phyloP scores from a whole-genome alignment of 2,888 invertebrate species.

The Tipula helvola region DNA sequence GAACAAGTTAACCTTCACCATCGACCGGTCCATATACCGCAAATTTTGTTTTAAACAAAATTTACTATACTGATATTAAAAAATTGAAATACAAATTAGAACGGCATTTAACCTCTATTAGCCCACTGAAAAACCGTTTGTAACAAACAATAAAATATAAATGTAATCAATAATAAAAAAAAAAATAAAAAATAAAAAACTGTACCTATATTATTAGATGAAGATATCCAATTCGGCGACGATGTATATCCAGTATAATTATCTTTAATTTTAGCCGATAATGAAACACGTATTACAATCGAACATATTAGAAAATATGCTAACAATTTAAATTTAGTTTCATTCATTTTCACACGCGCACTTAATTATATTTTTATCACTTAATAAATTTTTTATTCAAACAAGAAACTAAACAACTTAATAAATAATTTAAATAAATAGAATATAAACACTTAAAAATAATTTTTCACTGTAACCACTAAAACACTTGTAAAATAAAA shows the following conservation, averaged over 20 bases:
- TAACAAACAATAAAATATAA: not conserved
- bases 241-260: slow-evolving; percentile 4
- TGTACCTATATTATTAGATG: not conserved
- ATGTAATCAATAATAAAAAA: not conserved
- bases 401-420: not conserved
- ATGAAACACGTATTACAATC: not conserved
- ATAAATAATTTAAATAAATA: not conserved
- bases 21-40: too few species aligned
- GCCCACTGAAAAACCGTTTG: not conserved
- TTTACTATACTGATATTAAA: too few species aligned
- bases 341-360: slow-evolving; percentile 4
- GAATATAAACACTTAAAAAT: not conserved
- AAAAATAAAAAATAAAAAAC: not conserved
- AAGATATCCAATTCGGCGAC: not conserved
- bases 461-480: not conserved
- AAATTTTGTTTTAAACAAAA: too few species aligned
- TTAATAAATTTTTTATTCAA: not conserved
- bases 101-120: too few species aligned
- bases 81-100: too few species aligned
- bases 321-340: not conserved
- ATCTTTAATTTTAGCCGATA: not conserved
- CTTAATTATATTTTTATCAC: not conserved
- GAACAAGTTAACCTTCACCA: too few species aligned
- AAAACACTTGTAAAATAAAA: not conserved
- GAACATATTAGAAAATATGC: not conserved